Evolutionary conservation across 2,113 vertebrate species (phyloP).

Genomic region (Scopus umbretta): DNA sequence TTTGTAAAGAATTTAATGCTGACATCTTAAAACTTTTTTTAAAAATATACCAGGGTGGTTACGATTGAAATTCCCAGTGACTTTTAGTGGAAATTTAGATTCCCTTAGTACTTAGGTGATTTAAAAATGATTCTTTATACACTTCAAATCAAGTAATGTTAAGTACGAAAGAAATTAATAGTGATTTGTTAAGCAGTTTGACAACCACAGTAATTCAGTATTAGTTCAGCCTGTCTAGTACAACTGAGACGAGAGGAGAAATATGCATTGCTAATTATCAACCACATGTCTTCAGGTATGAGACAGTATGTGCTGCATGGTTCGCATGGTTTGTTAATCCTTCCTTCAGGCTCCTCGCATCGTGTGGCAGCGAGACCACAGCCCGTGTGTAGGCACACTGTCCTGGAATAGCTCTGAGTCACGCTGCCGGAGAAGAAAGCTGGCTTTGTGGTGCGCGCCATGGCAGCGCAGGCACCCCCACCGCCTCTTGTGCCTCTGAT

Average conservation of each 20-base stretch:
- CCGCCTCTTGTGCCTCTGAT: neutral
- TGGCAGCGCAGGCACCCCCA: neutral
- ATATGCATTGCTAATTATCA: neutral
- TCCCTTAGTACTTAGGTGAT: neutral
- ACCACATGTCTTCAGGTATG: neutral
- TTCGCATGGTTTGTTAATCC: neutral
- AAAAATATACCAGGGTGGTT: neutral
- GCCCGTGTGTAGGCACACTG: conserved; percentile 42
- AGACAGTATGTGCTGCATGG: neutral
- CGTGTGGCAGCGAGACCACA: neutral
- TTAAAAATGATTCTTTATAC: neutral
- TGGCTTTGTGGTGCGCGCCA: neutral
- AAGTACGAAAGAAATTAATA: neutral
- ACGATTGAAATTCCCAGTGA: neutral
- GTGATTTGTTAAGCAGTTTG: neutral
- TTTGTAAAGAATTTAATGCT: neutral
- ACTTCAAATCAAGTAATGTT: neutral
- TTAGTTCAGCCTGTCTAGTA: neutral
- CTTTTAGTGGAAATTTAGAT: neutral
- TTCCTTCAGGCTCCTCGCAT: neutral
- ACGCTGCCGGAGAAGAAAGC: conserved; percentile 1
- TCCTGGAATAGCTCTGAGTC: conserved; percentile 65
- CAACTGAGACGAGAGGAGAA: neutral
- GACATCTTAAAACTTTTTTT: neutral
- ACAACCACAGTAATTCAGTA: neutral